phyloP scores from a whole-genome alignment of 2,797 vertebrate genomes.

The Acestrorhynchus altus region DNA sequence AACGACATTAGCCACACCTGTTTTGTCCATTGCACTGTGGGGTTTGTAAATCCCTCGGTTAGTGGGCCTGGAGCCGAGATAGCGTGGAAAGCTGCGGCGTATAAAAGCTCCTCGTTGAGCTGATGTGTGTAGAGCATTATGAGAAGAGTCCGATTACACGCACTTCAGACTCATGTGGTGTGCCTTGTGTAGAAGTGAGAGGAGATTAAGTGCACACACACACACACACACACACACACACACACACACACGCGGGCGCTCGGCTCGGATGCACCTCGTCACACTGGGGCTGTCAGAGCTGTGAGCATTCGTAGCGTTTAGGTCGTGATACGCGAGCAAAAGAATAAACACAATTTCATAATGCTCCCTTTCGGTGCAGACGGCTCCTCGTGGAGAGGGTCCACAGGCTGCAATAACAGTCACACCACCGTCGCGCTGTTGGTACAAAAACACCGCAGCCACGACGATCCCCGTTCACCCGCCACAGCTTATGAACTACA shows the following conservation, averaged over 20 bases:
- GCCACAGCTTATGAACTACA: conserved; percentile 70
- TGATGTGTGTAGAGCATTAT: conserved; percentile 4
- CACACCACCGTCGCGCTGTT: not conserved
- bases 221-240: conserved; percentile 12
- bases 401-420: not conserved
- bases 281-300: not conserved
- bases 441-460: not conserved
- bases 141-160: conserved; percentile 9
- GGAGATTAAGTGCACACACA: conserved; percentile 14
- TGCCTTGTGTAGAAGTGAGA: not conserved
- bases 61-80: not conserved
- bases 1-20: conserved; percentile 9
- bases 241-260: not conserved
- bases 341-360: not conserved
- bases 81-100: not conserved
- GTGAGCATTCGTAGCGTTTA: not conserved
- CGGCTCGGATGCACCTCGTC: not conserved
- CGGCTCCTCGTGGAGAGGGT: conserved; percentile 59
- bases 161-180: conserved; percentile 1
- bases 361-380: not conserved
- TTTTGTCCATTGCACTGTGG: not conserved
- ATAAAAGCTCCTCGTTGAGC: conserved; percentile 9
- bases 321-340: no score
- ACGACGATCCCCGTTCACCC: conserved; percentile 37
- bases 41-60: not conserved